phyloP scores from a whole-genome alignment of 2,113 vertebrate species.

The Psephotus haematonotus region DNA sequence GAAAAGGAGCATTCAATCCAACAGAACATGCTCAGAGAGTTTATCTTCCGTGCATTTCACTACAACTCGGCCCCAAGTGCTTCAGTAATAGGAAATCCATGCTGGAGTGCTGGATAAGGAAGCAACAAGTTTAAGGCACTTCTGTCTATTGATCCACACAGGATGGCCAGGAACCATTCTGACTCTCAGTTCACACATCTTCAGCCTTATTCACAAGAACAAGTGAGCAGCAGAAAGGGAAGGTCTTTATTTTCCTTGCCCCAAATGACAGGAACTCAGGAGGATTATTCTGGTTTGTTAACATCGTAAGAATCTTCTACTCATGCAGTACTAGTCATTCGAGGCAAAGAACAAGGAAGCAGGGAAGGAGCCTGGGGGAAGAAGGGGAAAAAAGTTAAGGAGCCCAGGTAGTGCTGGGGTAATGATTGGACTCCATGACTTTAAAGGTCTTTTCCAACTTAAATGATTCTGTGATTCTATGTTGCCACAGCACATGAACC shows the following conservation, averaged over 20 bases:
- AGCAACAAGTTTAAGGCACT: not conserved
- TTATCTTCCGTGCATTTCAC: not conserved
- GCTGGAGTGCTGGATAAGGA: not conserved
- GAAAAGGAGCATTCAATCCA: not conserved
- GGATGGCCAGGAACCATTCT: not conserved
- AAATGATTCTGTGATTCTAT: not conserved
- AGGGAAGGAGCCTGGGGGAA: not conserved
- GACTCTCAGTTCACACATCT: not conserved
- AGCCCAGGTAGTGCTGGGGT: not conserved
- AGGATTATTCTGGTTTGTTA: not conserved
- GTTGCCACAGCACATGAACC: not conserved
- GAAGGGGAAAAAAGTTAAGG: not conserved
- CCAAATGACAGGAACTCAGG: not conserved
- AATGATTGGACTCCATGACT: fast-evolving
- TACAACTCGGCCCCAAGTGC: no score
- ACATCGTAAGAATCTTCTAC: not conserved
- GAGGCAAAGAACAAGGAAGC: not conserved
- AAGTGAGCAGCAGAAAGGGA: not conserved
- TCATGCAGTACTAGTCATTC: not conserved
- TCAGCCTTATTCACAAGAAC: no score
- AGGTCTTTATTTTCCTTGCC: no score
- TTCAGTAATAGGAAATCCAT: not conserved
- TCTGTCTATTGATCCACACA: fast-evolving
- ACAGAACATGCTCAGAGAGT: fast-evolving
- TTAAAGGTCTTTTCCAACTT: not conserved